These are phyloP conservation scores for Neelides sp. DNA, from an alignment of 1,140 invertebrate genomes.

Conservation along the genomic window DNA sequence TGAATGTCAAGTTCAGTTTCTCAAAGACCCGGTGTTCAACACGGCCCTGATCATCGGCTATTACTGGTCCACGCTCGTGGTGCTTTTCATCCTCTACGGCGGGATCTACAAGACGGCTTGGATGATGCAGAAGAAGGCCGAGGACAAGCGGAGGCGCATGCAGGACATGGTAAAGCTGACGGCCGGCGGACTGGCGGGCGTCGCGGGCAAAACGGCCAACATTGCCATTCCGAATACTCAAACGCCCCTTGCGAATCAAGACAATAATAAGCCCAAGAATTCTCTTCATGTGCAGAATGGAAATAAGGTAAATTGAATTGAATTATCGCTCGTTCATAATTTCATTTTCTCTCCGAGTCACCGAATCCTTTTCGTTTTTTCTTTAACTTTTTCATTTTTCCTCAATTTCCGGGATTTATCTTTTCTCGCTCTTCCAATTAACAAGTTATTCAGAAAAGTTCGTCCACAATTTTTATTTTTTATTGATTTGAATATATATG, in stretches of 20 bases:
- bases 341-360: too few species aligned
- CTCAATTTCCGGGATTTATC: too few species aligned
- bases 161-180: conserved; percentile 81
- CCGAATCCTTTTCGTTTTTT: too few species aligned
- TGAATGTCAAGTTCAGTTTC: conserved; percentile 93
- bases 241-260: conserved; percentile 41
- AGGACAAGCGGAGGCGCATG: conserved; percentile 86
- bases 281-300: conserved; percentile 21
- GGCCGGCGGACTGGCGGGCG: conserved; percentile 57
- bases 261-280: conserved; percentile 14
- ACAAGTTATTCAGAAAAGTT: too few species aligned
- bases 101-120: conserved; percentile 98
- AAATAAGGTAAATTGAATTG: background rate
- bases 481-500: too few species aligned
- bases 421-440: too few species aligned
- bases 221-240: conserved; percentile 68
- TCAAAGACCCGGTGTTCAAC: conserved; percentile 95
- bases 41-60: conserved; percentile 95
- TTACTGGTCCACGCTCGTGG: conserved; percentile 90
- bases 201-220: conserved; percentile 72
- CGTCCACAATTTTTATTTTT: too few species aligned
- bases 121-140: conserved; percentile 94
- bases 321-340: too few species aligned
- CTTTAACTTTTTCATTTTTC: too few species aligned
- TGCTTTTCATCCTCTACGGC: conserved; percentile 85